These are phyloP conservation scores for Alouatta palliata DNA, from an alignment of 2,113 vertebrate genomes.

Conservation along the genomic window DNA sequence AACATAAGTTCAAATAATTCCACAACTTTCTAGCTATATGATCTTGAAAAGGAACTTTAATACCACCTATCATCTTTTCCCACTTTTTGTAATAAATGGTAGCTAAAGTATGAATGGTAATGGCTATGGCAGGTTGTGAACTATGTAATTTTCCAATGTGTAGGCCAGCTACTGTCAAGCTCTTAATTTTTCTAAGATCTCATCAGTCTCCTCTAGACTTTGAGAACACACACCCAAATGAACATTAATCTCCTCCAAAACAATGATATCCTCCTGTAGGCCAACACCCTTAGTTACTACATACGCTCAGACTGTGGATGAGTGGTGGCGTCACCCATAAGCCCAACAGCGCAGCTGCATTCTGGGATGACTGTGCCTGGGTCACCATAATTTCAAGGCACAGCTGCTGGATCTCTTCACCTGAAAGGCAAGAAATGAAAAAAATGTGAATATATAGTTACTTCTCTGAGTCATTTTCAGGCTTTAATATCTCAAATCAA, in stretches of 20 bases:
- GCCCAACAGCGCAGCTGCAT: constrained; percentile 91
- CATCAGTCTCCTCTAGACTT: not conserved
- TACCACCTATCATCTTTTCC: not conserved
- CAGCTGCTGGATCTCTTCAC: constrained; percentile 92
- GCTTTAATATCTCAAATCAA: not conserved
- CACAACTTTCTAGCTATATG: not conserved
- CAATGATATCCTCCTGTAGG: not conserved
- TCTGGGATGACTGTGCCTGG: constrained; percentile 94
- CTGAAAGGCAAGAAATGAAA: constrained; percentile 82
- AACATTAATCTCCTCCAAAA: not conserved
- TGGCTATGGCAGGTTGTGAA: not conserved
- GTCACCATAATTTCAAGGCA: constrained; percentile 89
- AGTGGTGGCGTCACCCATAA: constrained; percentile 93
- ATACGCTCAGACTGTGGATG: constrained; percentile 90
- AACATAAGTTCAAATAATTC: not conserved
- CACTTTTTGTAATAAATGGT: not conserved
- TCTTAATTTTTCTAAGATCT: not conserved
- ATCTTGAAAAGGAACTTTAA: not conserved
- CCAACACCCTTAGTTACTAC: constrained; percentile 73
- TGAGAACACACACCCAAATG: not conserved
- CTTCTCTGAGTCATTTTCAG: constrained; percentile 47
- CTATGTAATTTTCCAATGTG: not conserved
- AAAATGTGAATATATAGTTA: not conserved
- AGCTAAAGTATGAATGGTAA: not conserved
- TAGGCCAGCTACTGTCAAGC: not conserved